A percentile compares a stretch with the other conserved stretches of the same genome.
These are phyloP conservation scores for Ceryle rudis DNA, from an alignment of 2,797 vertebrate genomes.

Conservation along the genomic window DNA sequence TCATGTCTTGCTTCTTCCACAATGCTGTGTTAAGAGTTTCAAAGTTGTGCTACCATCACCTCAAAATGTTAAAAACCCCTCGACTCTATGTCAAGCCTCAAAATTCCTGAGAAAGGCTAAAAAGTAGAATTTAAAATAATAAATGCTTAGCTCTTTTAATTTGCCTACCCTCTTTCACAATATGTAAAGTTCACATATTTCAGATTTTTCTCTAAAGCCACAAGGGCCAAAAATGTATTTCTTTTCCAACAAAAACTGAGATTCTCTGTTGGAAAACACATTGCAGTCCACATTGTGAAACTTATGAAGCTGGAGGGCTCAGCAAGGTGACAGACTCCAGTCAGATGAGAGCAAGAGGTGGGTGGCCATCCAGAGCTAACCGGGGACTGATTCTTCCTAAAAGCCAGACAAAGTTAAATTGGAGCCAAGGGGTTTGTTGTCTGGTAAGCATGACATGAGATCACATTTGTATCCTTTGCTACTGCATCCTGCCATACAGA, in stretches of 20 bases:
- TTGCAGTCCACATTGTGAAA: neutral
- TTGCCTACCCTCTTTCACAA: neutral
- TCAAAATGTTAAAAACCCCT: rapidly evolving
- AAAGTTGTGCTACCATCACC: neutral
- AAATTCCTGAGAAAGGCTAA: neutral
- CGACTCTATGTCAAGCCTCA: neutral
- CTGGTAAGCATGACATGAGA: rapidly evolving
- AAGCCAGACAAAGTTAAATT: neutral
- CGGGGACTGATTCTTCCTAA: neutral
- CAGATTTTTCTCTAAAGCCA: neutral
- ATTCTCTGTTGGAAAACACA: neutral
- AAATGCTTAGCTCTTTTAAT: neutral
- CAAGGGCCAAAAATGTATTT: neutral
- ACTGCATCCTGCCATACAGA: neutral
- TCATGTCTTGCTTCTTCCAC: neutral
- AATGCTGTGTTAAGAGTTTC: neutral
- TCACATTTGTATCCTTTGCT: neutral
- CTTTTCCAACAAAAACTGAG: neutral
- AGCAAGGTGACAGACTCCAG: neutral
- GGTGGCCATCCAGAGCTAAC: neutral
- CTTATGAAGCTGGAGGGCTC: neutral
- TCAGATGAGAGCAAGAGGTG: neutral
- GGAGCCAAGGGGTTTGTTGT: neutral
- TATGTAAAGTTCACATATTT: neutral
- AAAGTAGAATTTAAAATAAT: neutral